Evolutionary conservation across 2,797 vertebrate genomes (phyloP).

Genomic region (Onychomys arenicola): DNA sequence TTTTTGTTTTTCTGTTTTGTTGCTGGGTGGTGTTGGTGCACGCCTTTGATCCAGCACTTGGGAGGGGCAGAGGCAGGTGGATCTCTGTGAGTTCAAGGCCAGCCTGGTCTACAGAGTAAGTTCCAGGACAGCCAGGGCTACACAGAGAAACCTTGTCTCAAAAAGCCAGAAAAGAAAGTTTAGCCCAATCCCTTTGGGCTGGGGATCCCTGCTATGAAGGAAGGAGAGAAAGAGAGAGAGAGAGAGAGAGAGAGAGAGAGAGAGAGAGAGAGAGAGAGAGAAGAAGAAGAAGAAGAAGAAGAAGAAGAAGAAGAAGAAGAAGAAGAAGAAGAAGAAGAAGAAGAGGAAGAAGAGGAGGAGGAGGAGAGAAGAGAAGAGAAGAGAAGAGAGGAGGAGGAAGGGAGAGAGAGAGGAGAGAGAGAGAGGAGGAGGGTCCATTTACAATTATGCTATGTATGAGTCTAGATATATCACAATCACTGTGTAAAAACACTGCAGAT

Average conservation of each 20-base stretch:
- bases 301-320: too few relatives aligned
- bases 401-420: too few relatives aligned
- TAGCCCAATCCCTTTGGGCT: neutral
- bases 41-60: neutral
- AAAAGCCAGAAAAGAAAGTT: neutral
- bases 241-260: too few relatives aligned
- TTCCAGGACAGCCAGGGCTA: neutral
- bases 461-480: neutral
- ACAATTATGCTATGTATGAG: neutral
- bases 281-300: too few relatives aligned
- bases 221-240: too few relatives aligned
- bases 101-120: neutral
- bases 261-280: too few relatives aligned
- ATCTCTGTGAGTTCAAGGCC: neutral
- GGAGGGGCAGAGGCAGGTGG: neutral
- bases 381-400: too few relatives aligned
- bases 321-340: too few relatives aligned
- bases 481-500: neutral
- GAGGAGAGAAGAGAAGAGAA: too few relatives aligned
- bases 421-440: neutral
- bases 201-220: neutral
- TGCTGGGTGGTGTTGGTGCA: neutral
- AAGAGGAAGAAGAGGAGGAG: too few relatives aligned
- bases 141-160: neutral
- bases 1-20: neutral